Percentiles rank a stretch among this genome's conserved stretches.
These are phyloP conservation scores for Pantelozetes paolii DNA, from an alignment of 2,888 invertebrate species.

Conservation along the genomic window DNA sequence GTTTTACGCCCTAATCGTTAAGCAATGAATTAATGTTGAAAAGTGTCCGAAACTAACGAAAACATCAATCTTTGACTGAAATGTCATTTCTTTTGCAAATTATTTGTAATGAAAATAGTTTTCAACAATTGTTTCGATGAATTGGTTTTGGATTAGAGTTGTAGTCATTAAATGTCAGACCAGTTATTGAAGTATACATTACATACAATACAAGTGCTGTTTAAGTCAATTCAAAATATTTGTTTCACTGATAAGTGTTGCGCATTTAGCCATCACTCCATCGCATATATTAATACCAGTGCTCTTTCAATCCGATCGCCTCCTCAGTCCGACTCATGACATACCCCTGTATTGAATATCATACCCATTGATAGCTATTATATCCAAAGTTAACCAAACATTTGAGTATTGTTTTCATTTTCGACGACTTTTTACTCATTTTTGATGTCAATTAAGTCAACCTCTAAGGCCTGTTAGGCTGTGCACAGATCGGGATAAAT, in stretches of 20 bases:
- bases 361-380: not conserved
- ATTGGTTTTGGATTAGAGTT: not conserved
- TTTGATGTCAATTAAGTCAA: not conserved
- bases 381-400: not conserved
- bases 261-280: slow-evolving; percentile 5
- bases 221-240: not conserved
- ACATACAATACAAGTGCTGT: not conserved
- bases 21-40: not conserved
- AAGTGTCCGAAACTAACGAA: slow-evolving; percentile 1
- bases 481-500: not conserved
- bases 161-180: not conserved
- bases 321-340: not conserved
- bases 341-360: not conserved
- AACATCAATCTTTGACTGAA: not conserved
- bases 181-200: not conserved
- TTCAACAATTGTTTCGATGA: not conserved
- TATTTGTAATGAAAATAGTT: not conserved
- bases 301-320: not conserved
- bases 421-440: not conserved
- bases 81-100: not conserved
- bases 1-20: slow-evolving; percentile 32
- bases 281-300: not conserved
- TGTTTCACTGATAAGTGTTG: slow-evolving; percentile 18
- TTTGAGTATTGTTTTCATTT: not conserved
- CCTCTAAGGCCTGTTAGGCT: not conserved